Percentiles rank a stretch among this genome's conserved stretches.
These are phyloP conservation scores for Oscheius sp. DNA, from an alignment of 2,888 invertebrate species.

Conservation along the genomic window DNA sequence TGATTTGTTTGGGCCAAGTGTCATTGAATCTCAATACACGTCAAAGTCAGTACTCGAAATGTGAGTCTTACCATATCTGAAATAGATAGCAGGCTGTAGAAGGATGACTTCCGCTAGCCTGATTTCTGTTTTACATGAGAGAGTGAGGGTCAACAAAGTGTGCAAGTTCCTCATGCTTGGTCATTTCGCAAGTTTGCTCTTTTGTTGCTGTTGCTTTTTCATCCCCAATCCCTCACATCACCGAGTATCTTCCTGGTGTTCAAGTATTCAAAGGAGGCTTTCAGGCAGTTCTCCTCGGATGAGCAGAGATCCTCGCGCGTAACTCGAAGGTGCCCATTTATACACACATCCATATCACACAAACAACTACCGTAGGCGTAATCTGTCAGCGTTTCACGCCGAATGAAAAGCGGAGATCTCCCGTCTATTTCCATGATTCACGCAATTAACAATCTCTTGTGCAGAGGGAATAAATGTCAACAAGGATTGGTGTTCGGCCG, in stretches of 20 bases:
- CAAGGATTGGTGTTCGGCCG: slow-evolving; percentile 1
- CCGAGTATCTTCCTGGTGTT: slow-evolving; percentile 18
- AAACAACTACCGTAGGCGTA: slow-evolving; percentile 19
- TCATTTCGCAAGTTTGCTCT: too few relatives aligned
- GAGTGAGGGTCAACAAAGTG: too few relatives aligned
- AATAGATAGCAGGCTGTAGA: too few relatives aligned
- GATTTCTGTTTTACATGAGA: too few relatives aligned
- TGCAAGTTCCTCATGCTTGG: too few relatives aligned
- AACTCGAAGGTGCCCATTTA: neutral
- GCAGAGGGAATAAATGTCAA: neutral
- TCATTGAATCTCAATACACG: too few relatives aligned
- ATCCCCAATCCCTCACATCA: neutral
- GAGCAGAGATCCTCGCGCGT: slow-evolving; percentile 15
- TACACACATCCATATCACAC: neutral
- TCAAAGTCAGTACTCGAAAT: too few relatives aligned
- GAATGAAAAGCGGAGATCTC: slow-evolving; percentile 8
- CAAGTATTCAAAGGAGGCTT: slow-evolving; percentile 11
- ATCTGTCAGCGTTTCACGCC: neutral
- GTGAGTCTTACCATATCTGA: too few relatives aligned
- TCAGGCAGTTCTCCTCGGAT: neutral
- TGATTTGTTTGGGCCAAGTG: too few relatives aligned
- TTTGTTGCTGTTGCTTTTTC: too few relatives aligned
- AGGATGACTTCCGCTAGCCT: too few relatives aligned
- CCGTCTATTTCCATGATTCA: neutral
- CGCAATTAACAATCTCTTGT: slow-evolving; percentile 21